Evolutionary conservation across 2,888 invertebrate species (phyloP).

Genomic region (Pedicia rivosa): DNA sequence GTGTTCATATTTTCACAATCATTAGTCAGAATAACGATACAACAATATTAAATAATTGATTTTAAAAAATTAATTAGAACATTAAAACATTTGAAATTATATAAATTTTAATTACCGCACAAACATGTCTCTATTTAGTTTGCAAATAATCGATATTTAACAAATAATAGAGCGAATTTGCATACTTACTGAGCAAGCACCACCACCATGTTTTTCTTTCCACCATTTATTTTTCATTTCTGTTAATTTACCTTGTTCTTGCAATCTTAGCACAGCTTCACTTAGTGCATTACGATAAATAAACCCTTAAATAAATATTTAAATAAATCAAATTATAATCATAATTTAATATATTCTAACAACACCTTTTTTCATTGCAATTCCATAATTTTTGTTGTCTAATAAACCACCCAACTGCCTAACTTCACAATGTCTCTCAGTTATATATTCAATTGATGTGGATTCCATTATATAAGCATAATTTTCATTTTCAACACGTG

Average conservation of each 20-base stretch:
- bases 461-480: constrained; percentile 73
- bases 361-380: constrained; percentile 51
- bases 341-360: background rate
- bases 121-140: too few relatives aligned
- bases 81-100: too few relatives aligned
- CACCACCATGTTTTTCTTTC: constrained; percentile 66
- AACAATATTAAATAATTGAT: too few relatives aligned
- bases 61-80: too few relatives aligned
- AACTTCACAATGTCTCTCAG: constrained; percentile 47
- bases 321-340: too few relatives aligned
- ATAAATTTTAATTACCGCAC: too few relatives aligned
- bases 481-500: constrained; percentile 31
- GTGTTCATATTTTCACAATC: too few relatives aligned
- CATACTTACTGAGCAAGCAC: constrained; percentile 46
- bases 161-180: too few relatives aligned
- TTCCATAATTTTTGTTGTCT: constrained; percentile 59
- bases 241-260: constrained; percentile 66
- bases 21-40: too few relatives aligned
- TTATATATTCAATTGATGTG: constrained; percentile 56
- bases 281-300: constrained; percentile 58
- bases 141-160: too few relatives aligned
- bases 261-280: constrained; percentile 65
- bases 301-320: constrained; percentile 19
- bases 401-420: constrained; percentile 42
- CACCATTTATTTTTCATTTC: constrained; percentile 79